Evolutionary conservation across 2,113 vertebrate species (phyloP), one percentile per base, ranked within the genome.

Genomic region (Epinephelus fuscoguttatus): DNA sequence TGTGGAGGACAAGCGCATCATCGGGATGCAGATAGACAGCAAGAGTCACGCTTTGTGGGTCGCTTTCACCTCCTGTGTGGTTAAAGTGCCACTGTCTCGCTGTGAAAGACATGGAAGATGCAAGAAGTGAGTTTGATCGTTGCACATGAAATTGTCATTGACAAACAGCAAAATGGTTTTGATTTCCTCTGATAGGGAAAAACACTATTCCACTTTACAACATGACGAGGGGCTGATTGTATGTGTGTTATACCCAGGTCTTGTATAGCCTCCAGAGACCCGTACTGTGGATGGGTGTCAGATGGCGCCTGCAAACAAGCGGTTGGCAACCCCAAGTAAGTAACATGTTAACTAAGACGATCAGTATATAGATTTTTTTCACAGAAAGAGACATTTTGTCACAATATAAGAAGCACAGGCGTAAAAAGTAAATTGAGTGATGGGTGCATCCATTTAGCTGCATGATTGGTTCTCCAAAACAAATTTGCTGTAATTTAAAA

Each of bases 181-280:
- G 53, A 68, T 19, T 14, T 10, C 42, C 42, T 42, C 42, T 42
- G 42, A 42, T 10, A 11, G 11, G 42, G 42, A 42, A 42, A 30
- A 42, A 4, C 1, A 14, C 21, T 30, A 19, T 59, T 62, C 14
- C 17, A 60, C 6, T 49, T 21, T 47, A 13, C 13, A 37, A 47
- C 27, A 57, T 75, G 14, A 47, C 23, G n/a, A 62, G 17, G 9
- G 4, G 57, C 63, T 85, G 15, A 82, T 68, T 27, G n/a, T 72
- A 53, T 85, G 62, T 80, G 59, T 77, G 69, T 89, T 56, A 77
- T 37, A 49, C 72, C 33, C 92, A 99, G 98, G 95, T 97, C 97
- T 91, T 99, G 98, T 79, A 97, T 99, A 53, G 98, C 98, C 3
- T 98, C 98, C 94, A 96, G 98, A 94, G 98, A 99, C 89, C 98